Evolutionary conservation across 2,888 invertebrate species (phyloP).

Genomic region (Eristalis tenax): DNA sequence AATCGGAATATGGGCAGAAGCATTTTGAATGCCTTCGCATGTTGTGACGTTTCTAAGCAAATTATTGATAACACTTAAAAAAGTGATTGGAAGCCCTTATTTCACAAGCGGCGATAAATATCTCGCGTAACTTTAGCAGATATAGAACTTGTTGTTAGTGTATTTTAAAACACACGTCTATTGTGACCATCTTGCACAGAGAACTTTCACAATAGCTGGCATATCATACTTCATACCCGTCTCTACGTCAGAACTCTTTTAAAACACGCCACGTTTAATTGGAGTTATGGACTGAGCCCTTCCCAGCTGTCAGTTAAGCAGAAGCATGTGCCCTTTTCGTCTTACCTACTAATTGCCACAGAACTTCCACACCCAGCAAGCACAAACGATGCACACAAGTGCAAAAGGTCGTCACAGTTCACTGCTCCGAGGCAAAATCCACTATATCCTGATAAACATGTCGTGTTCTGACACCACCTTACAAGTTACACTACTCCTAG

Average conservation of each 20-base stretch:
- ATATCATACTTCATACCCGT: background rate
- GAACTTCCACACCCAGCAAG: constrained; percentile 54
- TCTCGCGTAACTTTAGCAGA: too few relatives aligned
- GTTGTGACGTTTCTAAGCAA: too few relatives aligned
- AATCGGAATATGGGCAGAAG: too few relatives aligned
- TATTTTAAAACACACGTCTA: too few relatives aligned
- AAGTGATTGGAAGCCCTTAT: too few relatives aligned
- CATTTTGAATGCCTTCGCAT: too few relatives aligned
- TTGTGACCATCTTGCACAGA: too few relatives aligned
- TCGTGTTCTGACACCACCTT: constrained; percentile 20
- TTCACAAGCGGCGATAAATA: too few relatives aligned
- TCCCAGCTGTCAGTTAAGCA: constrained; percentile 41
- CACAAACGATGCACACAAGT: constrained; percentile 29
- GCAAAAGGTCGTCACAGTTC: constrained; percentile 67
- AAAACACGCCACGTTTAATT: constrained; percentile 21
- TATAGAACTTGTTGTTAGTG: too few relatives aligned
- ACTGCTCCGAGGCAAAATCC: constrained; percentile 47
- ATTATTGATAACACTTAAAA: too few relatives aligned
- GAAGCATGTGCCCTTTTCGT: background rate
- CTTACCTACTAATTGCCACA: constrained; percentile 57
- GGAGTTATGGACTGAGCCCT: background rate
- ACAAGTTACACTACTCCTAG: constrained; percentile 37
- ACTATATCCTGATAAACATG: constrained; percentile 66
- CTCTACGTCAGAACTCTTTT: background rate
- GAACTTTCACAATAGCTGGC: background rate